A percentile compares a stretch with the other conserved stretches of the same genome.
phyloP scores from a whole-genome alignment of 2,797 vertebrate genomes.

The Pogonophryne albipinna region DNA sequence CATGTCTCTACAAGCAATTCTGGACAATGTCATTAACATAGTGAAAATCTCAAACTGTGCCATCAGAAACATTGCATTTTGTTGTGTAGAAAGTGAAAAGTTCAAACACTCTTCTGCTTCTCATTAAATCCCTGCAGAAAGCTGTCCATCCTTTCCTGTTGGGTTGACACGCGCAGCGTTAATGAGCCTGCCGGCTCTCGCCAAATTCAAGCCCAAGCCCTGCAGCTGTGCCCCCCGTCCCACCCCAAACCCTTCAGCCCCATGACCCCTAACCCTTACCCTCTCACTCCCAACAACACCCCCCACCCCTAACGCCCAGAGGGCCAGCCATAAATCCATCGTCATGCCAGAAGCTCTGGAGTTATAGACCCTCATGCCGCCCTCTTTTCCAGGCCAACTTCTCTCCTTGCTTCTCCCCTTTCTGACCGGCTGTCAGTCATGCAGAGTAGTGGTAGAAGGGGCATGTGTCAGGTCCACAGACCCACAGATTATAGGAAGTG shows the following conservation, averaged over 20 bases:
- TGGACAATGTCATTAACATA: background rate
- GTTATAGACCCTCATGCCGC: constrained; percentile 28
- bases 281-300: constrained; percentile 62
- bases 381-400: constrained; percentile 24
- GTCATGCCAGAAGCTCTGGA: constrained; percentile 74
- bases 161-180: constrained; percentile 64
- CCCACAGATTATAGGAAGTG: constrained; percentile 30
- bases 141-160: constrained; percentile 75
- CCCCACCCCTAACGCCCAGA: constrained; percentile 69
- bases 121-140: constrained; percentile 61
- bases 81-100: constrained; percentile 19
- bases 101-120: constrained; percentile 45
- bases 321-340: constrained; percentile 80
- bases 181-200: constrained; percentile 73
- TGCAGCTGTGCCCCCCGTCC: constrained; percentile 65
- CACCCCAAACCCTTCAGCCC: constrained; percentile 17
- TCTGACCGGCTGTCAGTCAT: constrained; percentile 43
- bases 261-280: constrained; percentile 67
- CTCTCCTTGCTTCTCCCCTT: constrained; percentile 30
- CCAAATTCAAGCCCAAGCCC: constrained; percentile 62
- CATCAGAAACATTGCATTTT: background rate
- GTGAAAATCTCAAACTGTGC: constrained; percentile 22
- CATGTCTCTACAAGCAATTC: background rate
- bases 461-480: constrained; percentile 48
- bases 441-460: constrained; percentile 27